Evolutionary conservation across 64 coral and sea anemone species (phyloP), one percentile per base, ranked within the genome.

Genomic region (Dendronephthya gigantea): DNA sequence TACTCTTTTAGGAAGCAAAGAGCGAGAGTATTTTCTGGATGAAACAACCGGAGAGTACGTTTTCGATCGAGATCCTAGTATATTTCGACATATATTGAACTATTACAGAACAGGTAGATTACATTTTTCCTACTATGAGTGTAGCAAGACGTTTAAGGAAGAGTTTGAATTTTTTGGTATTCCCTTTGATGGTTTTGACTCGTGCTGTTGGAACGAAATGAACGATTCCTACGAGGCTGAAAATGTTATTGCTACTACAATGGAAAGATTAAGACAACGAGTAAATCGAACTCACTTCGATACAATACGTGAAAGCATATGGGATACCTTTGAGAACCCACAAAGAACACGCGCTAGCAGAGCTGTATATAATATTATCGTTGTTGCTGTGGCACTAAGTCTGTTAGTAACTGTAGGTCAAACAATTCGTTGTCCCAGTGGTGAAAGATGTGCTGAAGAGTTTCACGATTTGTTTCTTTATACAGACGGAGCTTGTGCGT

Each of bases 41-140:
- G 23, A 13, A 2, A 33, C 9, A 31, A 75, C 69, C 4, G 69
- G 30, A 30, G 92, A 93, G 34, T 90, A 84, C 49, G 86, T 93
- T 34, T 93, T 93, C 47, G 85, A 93, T 52, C 84, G 92, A 16
- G 92, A 93, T 34, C 92, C 92, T 7, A 84, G 87, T 12, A 81
- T 89, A 6, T 93, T 93, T 38, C 75, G 79, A 9, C 87, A 93
- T 48, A 87, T 93, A 1, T 40, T 93, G 10, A 85, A 86, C 29
- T 93, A 90, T 35, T 93, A 86, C 48, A 83, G 85, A 32, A 93
- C 84, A 4, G 92, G 92, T 12, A 81, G 86, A 52, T 82, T 93
- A 38, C 92, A 93, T 33, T 89, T 90, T 19, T 90, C 88, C 9
- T 74, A 88, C 7, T 83, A 90, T 13, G 88, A 90, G 13, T 93